Evolutionary conservation across 2,113 vertebrate genomes (phyloP), one percentile per base, ranked within the genome.

Genomic region (Phalacrocorax aristotelis): DNA sequence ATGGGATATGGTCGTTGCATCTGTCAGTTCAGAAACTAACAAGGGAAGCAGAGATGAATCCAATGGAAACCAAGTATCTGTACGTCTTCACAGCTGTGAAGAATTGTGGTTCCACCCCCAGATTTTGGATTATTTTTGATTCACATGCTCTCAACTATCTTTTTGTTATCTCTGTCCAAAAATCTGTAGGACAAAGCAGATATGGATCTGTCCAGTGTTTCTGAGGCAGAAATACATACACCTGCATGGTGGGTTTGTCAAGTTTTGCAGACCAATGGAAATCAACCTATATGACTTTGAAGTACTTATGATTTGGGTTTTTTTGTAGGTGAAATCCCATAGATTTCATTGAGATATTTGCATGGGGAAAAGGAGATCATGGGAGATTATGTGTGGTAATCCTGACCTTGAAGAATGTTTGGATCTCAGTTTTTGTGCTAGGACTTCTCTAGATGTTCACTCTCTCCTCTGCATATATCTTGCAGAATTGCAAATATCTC

Each of bases 401-500:
- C 14, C 34, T 82, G 29, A 52, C 11, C 26, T 74, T 62, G 40
- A 65, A 74, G 15, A 77, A 27, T 55, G 10, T 38, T 94, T 88
- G 32, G 6, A 54, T 90, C 36, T 96, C 69, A 15, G 27, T 87
- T 89, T 84, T 57, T 27, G 9, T 7, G 2, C 60, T 52, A 4
- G 2, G n/a, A 12, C 23, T 72, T 81, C 21, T 91, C 22, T 61
- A 76, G 34, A 46, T 87, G 22, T 77, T 96, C n/a, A 81, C 3
- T 0, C 21, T 86, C 17, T 87, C 15, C 77, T 90, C 61, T 96
- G 26, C 55, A 23, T 74, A 0, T 89, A 3, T 89, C 26, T 68
- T 91, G 12, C 89, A 99, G 99, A 96, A 99, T 99, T 88, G 98
- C 99, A 36, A 99, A 99, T 89, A 98, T 99, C 79, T 99, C 99